Evolutionary conservation across 1,140 invertebrate genomes (phyloP).

Genomic region (Saxidomus purpurata): DNA sequence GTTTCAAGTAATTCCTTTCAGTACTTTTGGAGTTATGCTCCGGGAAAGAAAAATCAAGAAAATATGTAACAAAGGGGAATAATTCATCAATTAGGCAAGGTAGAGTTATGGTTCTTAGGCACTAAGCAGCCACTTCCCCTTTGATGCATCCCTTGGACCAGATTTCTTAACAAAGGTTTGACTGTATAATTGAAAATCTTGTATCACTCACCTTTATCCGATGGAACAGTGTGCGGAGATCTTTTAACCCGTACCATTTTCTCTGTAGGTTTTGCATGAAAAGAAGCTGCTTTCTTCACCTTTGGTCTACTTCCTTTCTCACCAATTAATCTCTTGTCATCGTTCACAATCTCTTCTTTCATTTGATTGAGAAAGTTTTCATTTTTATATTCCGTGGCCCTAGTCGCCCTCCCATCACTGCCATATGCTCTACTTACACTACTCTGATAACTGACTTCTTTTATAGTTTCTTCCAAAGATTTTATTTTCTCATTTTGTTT

Average conservation of each 20-base stretch:
- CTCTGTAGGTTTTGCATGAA: not conserved
- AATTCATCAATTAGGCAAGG: too few relatives aligned
- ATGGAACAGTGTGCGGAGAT: constrained; percentile 7
- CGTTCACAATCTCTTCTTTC: not conserved
- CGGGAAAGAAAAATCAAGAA: too few relatives aligned
- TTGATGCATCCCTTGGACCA: too few relatives aligned
- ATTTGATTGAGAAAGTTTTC: constrained; percentile 25
- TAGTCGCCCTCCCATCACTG: too few relatives aligned
- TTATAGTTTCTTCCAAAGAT: not conserved
- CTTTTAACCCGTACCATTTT: not conserved
- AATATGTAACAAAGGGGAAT: too few relatives aligned
- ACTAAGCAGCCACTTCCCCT: too few relatives aligned
- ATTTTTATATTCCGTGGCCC: not conserved
- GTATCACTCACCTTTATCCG: constrained; percentile 36
- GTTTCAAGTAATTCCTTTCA: too few relatives aligned
- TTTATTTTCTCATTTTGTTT: constrained; percentile 30
- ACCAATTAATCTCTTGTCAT: not conserved
- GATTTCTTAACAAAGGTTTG: too few relatives aligned
- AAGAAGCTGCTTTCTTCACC: constrained; percentile 1
- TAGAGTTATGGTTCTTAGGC: too few relatives aligned
- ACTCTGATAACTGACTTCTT: not conserved
- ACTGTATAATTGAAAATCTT: too few relatives aligned
- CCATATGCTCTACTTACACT: not conserved
- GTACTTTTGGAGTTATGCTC: too few relatives aligned
- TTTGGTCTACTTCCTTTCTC: not conserved